Evolutionary conservation across 2,888 invertebrate genomes (phyloP), one percentile per base, ranked within the genome.

Genomic region (Chironomus tentans): DNA sequence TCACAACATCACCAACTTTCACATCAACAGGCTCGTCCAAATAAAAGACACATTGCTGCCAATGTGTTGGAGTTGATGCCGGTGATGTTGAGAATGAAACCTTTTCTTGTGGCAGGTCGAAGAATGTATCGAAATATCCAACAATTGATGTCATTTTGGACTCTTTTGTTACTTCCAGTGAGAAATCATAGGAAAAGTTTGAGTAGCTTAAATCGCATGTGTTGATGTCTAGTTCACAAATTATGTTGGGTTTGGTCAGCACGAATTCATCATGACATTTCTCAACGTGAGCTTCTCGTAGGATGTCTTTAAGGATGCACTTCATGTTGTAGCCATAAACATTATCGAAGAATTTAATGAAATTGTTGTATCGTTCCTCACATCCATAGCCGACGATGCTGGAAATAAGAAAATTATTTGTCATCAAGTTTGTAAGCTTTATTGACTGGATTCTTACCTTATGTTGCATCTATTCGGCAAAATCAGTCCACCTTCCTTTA

Each of bases 281-380:
- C 79, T 90, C 90, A 61, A 94, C 88, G 15, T 88, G 86, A 0
- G 92, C 91, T 81, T 97, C 96, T 80, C 89, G 87, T 0, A 95
- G 85, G 0, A 94, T 94, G 81, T 94, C 92, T 0, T 88, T 87
- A 81, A 92, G 92, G 91, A 98, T 91, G 79, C 92, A 93, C 77
- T 90, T 91, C 97, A 98, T 98, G 84, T 93, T 92, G 80, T 93
- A 95, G 0, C 95, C 96, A 80, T 97, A 97, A 0, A 98, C 97
- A 83, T 97, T 88, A 18, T 94, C 91, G 97, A 97, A 98, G 82
- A 92, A 97, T 68, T 88, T 88, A 2, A 97, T 90, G 76, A 90
- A 86, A 78, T 89, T 89, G 50, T 88, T 86, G 80, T 94, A 91
- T 13, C 91, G 87, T 7, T 88, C 90, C 84, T 85, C 81, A 86